Conservation (phyloP, 2,113 vertebrate genomes). For the Rhegmatorhina hoffmannsi region DNA sequence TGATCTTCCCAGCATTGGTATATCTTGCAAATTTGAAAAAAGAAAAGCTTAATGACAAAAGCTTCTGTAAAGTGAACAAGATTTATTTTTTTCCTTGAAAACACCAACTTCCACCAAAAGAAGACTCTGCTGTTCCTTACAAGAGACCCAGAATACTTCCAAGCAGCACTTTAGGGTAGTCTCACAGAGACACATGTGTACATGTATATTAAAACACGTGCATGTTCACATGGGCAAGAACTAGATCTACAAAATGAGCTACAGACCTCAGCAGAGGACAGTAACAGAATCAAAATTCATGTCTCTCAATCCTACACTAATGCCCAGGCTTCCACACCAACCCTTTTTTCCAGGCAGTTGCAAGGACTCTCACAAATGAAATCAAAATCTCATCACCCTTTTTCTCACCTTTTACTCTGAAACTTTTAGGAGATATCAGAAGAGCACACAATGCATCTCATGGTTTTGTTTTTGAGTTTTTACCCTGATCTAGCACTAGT, state of each 20-base stretch:
- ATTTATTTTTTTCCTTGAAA: background rate
- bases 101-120: background rate
- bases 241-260: background rate
- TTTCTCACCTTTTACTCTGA: background rate
- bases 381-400: background rate
- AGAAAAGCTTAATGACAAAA: background rate
- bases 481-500: background rate
- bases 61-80: background rate
- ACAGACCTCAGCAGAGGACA: background rate
- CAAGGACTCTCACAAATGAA: background rate
- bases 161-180: background rate
- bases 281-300: background rate
- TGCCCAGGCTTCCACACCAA: background rate
- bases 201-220: fast-evolving
- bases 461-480: background rate
- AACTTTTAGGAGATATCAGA: background rate
- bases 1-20: background rate
- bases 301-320: background rate
- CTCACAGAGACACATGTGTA: background rate
- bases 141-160: background rate
- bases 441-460: background rate
- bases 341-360: background rate
- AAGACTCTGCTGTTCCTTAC: background rate
- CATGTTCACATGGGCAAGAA: background rate
- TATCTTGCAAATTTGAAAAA: background rate